Evolutionary conservation across 2,888 invertebrate species (phyloP).

Genomic region (Eristalis tenax): DNA sequence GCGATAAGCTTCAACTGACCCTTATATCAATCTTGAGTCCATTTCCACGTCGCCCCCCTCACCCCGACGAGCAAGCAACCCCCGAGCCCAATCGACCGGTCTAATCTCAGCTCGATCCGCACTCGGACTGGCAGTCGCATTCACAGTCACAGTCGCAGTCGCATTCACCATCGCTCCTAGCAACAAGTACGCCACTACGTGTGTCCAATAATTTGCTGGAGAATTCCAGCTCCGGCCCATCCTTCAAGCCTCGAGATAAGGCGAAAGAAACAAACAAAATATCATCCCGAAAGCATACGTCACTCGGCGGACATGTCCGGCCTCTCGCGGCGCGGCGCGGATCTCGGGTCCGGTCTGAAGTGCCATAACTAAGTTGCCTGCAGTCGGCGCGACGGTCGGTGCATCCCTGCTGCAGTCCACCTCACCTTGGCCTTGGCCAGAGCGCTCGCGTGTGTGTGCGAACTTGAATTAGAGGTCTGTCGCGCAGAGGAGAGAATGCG

Average conservation of each 20-base stretch:
- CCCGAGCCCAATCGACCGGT: constrained; percentile 16
- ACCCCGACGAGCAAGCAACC: background rate
- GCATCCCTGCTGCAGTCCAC: constrained; percentile 19
- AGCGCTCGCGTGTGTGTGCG: background rate
- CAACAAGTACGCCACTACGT: constrained; percentile 50
- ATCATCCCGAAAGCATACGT: constrained; percentile 70
- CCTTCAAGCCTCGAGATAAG: constrained; percentile 69
- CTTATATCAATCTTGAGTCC: constrained; percentile 66
- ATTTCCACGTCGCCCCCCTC: constrained; percentile 20
- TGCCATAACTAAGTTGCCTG: constrained; percentile 68
- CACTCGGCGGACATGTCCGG: constrained; percentile 53
- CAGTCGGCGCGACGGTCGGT: constrained; percentile 16
- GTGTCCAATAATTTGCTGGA: constrained; percentile 66
- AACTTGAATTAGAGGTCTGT: constrained; percentile 57
- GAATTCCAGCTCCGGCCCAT: constrained; percentile 58
- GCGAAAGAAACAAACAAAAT: constrained; percentile 49
- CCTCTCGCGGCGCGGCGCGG: constrained; percentile 40
- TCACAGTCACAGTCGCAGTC: background rate
- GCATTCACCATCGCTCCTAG: background rate
- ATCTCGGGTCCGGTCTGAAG: constrained; percentile 35
- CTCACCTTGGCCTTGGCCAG: constrained; percentile 54
- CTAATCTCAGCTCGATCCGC: constrained; percentile 10
- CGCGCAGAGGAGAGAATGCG: constrained; percentile 28
- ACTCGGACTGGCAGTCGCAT: constrained; percentile 5
- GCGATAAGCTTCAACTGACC: constrained; percentile 63